These are phyloP conservation scores for Hydrozoanthus gracilis DNA, from an alignment of 92 coral and sea anemone genomes.

Conservation along the genomic window DNA sequence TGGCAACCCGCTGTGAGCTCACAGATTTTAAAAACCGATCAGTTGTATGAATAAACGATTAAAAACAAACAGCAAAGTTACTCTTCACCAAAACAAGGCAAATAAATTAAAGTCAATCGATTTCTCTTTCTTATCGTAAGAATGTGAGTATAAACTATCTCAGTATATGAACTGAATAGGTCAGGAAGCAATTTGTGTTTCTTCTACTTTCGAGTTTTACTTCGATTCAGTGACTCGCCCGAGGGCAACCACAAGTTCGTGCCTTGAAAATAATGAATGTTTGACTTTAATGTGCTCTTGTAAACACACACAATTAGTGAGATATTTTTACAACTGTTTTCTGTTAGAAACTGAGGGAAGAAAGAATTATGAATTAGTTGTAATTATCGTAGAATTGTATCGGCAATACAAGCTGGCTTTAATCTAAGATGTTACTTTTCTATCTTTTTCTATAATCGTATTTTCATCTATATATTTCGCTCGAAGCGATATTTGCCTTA, in stretches of 20 bases:
- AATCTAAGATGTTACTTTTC: background rate
- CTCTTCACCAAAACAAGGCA: background rate
- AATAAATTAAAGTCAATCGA: background rate
- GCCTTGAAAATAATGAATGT: background rate
- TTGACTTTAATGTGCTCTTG: conserved; percentile 36
- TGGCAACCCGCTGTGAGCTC: conserved; percentile 20
- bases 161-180: background rate
- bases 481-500: conserved; percentile 14
- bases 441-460: background rate
- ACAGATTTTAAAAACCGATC: background rate
- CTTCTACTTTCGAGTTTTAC: conserved; percentile 7
- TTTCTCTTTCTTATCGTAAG: conserved; percentile 1
- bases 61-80: conserved; percentile 3
- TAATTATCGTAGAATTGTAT: background rate
- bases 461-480: background rate
- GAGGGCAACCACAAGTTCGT: background rate
- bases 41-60: conserved; percentile 7
- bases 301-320: conserved; percentile 35
- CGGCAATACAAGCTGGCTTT: conserved; percentile 15
- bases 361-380: conserved; percentile 10
- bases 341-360: background rate
- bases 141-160: conserved; percentile 6
- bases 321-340: conserved; percentile 29
- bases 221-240: background rate
- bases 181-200: background rate